These are phyloP conservation scores for Acanthosepion esculentum DNA, from an alignment of 2,888 invertebrate genomes.

Conservation along the genomic window DNA sequence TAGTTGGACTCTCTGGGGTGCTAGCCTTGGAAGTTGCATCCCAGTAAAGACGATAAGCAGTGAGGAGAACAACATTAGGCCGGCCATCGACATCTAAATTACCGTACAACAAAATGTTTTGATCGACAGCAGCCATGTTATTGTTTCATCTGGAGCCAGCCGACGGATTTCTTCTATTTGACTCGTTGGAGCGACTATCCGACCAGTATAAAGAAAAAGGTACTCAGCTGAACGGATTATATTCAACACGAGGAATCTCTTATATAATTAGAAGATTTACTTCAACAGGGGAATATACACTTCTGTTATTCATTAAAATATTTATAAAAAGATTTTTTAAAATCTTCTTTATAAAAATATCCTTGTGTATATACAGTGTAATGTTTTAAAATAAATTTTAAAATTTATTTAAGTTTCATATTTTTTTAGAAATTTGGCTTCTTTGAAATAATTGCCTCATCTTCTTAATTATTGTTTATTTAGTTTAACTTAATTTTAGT, in stretches of 20 bases:
- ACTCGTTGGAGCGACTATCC: neutral
- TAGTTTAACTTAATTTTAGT: no score
- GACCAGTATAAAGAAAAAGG: neutral
- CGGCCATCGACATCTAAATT: slow-evolving; percentile 60
- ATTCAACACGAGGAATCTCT: neutral
- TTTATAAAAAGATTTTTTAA: neutral
- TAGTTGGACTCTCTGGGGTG: slow-evolving; percentile 54
- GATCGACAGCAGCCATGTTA: slow-evolving; percentile 12
- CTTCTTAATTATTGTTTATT: no score
- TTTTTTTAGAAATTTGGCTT: no score
- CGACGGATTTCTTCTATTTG: neutral
- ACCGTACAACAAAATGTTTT: slow-evolving; percentile 43
- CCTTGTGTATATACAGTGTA: no score
- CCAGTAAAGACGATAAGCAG: slow-evolving; percentile 57
- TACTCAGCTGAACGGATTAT: neutral
- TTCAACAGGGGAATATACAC: no score
- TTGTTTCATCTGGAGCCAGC: neutral
- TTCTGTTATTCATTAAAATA: no score
- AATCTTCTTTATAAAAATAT: no score
- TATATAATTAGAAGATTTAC: neutral
- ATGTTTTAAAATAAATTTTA: no score
- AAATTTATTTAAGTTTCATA: no score
- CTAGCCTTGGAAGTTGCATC: slow-evolving; percentile 55
- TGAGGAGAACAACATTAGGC: slow-evolving; percentile 60
- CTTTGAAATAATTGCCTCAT: no score